These are phyloP conservation scores for Hydractinia echinata DNA, from an alignment of 30 jellyfish, hydroid and myxozoan genomes.

Conservation along the genomic window DNA sequence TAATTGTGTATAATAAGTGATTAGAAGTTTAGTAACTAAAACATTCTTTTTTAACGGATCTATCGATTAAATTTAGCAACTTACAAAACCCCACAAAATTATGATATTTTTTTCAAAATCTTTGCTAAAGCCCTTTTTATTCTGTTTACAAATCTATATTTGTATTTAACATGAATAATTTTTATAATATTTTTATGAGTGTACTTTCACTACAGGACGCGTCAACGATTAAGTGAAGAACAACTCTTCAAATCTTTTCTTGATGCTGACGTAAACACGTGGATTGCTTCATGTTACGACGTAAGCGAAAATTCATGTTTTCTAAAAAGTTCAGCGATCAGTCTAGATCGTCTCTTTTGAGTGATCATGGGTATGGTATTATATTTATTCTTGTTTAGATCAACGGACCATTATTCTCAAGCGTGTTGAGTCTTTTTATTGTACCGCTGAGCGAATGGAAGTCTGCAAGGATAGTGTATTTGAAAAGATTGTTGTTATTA, in stretches of 20 bases:
- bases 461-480: constrained; percentile 36
- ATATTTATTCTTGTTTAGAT: constrained; percentile 32
- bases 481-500: constrained; percentile 58
- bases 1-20: no score
- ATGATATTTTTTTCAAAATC: no score
- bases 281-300: constrained; percentile 78
- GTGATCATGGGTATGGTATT: not conserved
- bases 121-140: no score
- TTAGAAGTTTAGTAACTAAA: no score
- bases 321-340: no score
- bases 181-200: no score
- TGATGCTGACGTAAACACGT: constrained; percentile 60
- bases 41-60: no score
- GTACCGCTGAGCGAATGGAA: constrained; percentile 63
- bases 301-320: constrained; percentile 16
- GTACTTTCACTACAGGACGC: constrained; percentile 50
- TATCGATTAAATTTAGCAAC: no score
- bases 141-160: no score
- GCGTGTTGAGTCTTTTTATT: constrained; percentile 63
- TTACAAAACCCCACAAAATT: no score
- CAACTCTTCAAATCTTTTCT: constrained; percentile 59
- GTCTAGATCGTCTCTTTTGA: not conserved
- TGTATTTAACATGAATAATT: no score
- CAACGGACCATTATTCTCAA: constrained; percentile 86
- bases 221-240: constrained; percentile 81